Evolutionary conservation across 2,888 invertebrate genomes (phyloP).

Genomic region (Callimorpha dominula): DNA sequence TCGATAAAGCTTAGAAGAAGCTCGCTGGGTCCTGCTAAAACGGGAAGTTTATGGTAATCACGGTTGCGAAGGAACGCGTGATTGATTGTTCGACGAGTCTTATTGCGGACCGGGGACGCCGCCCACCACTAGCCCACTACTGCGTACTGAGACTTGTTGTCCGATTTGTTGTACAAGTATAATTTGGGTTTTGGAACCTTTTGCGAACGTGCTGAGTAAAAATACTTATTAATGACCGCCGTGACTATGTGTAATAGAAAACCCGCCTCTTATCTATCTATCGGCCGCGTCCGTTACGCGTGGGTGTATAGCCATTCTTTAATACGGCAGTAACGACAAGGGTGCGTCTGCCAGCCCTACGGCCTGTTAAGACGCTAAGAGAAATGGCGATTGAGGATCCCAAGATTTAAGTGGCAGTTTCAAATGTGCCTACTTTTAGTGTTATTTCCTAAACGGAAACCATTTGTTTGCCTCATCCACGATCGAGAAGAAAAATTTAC

Average conservation of each 20-base stretch:
- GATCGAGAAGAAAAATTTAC: conserved; percentile 77
- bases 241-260: conserved; percentile 51
- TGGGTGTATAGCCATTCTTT: conserved; percentile 66
- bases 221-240: conserved; percentile 50
- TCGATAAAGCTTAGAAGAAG: conserved; percentile 83
- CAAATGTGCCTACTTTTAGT: conserved; percentile 86
- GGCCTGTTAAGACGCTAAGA: conserved; percentile 76
- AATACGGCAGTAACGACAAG: conserved; percentile 71
- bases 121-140: conserved; percentile 43
- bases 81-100: conserved; percentile 80
- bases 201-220: conserved; percentile 43
- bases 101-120: conserved; percentile 60
- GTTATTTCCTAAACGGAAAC: conserved; percentile 85
- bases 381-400: conserved; percentile 84
- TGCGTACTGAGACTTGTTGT: conserved; percentile 54
- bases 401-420: conserved; percentile 86
- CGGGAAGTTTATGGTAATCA: conserved; percentile 86
- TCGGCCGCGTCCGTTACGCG: conserved; percentile 48
- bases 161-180: conserved; percentile 48
- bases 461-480: conserved; percentile 82
- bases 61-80: conserved; percentile 77
- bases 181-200: conserved; percentile 44
- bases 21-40: conserved; percentile 79
- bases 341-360: conserved; percentile 62
- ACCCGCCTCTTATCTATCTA: conserved; percentile 47